These are phyloP conservation scores for Vireo altiloquus DNA, from an alignment of 2,113 vertebrate species.

Conservation along the genomic window DNA sequence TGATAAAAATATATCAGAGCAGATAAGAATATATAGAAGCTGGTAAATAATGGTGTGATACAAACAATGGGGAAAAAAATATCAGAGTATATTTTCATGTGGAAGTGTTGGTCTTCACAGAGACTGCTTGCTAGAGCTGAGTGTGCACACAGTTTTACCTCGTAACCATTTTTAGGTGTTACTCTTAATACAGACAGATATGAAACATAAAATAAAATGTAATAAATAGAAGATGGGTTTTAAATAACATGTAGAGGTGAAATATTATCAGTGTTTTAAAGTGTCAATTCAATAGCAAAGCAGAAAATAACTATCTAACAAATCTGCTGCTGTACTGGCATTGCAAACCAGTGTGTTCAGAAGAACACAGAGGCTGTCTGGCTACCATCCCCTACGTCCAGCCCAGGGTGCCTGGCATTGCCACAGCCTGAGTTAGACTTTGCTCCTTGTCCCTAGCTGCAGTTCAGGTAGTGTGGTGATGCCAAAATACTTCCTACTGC, in stretches of 20 bases:
- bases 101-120: not conserved
- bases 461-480: conserved; percentile 1
- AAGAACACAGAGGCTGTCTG: not conserved
- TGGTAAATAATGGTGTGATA: not conserved
- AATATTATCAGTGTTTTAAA: not conserved
- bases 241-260: not conserved
- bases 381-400: not conserved
- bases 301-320: not conserved
- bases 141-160: not conserved
- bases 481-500: not conserved
- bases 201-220: not conserved
- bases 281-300: not conserved
- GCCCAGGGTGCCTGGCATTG: not conserved
- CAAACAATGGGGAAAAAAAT: not conserved
- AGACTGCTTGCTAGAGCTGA: not conserved
- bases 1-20: not conserved
- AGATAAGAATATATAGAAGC: not conserved
- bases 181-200: not conserved
- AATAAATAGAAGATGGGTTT: not conserved
- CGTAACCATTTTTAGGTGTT: not conserved
- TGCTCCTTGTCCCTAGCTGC: not conserved
- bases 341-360: not conserved
- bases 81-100: not conserved
- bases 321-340: not conserved
- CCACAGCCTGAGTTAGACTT: not conserved